These are phyloP conservation scores for Belonocnema kinseyi DNA, from an alignment of 1,140 invertebrate species.

Conservation along the genomic window DNA sequence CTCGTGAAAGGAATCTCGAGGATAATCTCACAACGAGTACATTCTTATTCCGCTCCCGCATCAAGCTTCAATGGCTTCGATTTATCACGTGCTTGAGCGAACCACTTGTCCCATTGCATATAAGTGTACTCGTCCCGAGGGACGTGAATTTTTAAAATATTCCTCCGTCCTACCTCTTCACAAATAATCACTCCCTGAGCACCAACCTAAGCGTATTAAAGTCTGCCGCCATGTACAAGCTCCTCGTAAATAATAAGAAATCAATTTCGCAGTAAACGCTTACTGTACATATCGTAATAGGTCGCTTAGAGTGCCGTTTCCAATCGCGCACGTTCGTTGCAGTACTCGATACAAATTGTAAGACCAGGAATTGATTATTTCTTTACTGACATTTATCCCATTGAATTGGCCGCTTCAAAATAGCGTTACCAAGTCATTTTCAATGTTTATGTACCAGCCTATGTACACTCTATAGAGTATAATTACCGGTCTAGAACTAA, in stretches of 20 bases:
- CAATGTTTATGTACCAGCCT: slow-evolving; percentile 7
- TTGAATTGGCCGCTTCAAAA: slow-evolving; percentile 21
- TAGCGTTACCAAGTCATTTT: not conserved
- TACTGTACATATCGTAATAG: slow-evolving; percentile 39
- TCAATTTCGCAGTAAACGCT: slow-evolving; percentile 65
- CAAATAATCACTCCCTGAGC: slow-evolving; percentile 43
- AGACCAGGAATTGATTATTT: slow-evolving; percentile 44
- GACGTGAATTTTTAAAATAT: slow-evolving; percentile 37
- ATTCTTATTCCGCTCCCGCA: slow-evolving; percentile 69
- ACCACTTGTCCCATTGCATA: slow-evolving; percentile 48
- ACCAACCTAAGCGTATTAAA: slow-evolving; percentile 37
- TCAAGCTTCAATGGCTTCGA: slow-evolving; percentile 69
- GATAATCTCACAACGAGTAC: slow-evolving; percentile 68
- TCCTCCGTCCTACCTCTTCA: not conserved
- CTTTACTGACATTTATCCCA: slow-evolving; percentile 39
- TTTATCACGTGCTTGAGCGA: slow-evolving; percentile 67
- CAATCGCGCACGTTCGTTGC: slow-evolving; percentile 54
- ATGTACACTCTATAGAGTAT: too few species aligned
- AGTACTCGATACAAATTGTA: slow-evolving; percentile 56
- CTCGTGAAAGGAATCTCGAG: slow-evolving; percentile 67
- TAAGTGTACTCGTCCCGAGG: slow-evolving; percentile 34
- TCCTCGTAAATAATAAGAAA: slow-evolving; percentile 65
- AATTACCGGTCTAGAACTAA: too few species aligned
- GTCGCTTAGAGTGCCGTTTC: slow-evolving; percentile 48
- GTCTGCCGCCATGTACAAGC: slow-evolving; percentile 27